phyloP scores from a whole-genome alignment of 2,888 invertebrate species.

The Cancer borealis region DNA sequence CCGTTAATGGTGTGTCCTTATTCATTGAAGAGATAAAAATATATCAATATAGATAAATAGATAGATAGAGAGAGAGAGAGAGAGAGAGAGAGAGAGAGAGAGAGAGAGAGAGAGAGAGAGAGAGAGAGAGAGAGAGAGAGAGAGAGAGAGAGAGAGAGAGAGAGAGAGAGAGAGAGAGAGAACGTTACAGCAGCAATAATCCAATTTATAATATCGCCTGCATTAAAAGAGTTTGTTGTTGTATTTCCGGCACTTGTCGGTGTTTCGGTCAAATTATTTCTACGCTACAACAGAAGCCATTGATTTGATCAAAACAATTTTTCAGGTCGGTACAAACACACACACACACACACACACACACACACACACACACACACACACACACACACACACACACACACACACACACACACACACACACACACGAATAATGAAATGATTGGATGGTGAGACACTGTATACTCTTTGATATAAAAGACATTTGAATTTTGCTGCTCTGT shows the following conservation, averaged over 20 bases:
- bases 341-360: conserved; percentile 48
- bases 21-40: conserved; percentile 2
- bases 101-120: neutral
- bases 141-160: neutral
- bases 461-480: neutral
- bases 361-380: conserved; percentile 55
- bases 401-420: neutral
- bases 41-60: too few relatives aligned
- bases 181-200: neutral
- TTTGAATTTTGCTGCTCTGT: neutral
- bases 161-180: conserved; percentile 31
- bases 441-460: neutral
- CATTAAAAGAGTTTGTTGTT: neutral
- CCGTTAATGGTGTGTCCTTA: too few relatives aligned
- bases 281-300: neutral
- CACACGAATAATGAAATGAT: neutral
- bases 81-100: neutral
- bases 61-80: neutral
- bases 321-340: neutral
- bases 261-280: neutral
- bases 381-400: conserved; percentile 53
- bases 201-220: neutral
- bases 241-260: neutral
- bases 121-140: neutral
- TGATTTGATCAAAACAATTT: neutral